Evolutionary conservation across 1,140 invertebrate genomes (phyloP), one percentile per base, ranked within the genome.

Genomic region (Archivesica marissinica): DNA sequence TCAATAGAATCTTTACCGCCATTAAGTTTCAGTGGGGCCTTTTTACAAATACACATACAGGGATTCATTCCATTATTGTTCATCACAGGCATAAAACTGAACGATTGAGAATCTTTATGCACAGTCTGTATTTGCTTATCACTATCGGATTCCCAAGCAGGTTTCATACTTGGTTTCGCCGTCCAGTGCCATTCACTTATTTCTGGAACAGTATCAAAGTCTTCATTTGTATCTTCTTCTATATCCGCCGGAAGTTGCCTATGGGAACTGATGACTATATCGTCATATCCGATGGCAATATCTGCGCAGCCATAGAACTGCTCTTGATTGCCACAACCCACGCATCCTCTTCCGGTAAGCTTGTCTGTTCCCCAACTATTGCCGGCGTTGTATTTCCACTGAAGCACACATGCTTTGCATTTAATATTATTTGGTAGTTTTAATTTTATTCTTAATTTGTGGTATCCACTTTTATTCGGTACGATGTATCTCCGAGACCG

Each of bases 301-400:
- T 93, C 92, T 2, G 92, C 89, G 77, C 92, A 93, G 38, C 90
- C 91, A 86, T 91, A 92, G 80, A 92, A 93, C 78, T 92, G 91
- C 82, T 92, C 91, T 68, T 93, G 92, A 11, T 88, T 86, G 4
- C 92, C 92, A 85, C 90, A 92, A 0, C 92, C 92, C 13, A 92
- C 79, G 75, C 91, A 91, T 1, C 81, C 70, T 64, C 79, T 68
- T 0, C 89, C 89, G 17, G 87, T 90, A n/a, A 28, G 50, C 25
- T 86, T 50, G 82, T 90, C 88, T 4, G 59, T 87, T 44, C 92
- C 92, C 92, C 92, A 93, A 74, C 90, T 92, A 86, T 93, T 94
- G 28, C 92, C 93, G 2, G 93, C 89, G 56, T 90, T 90, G 85
- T 93, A 94, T 81, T 92, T 90, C 93, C 93, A 93, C 74, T 93